phyloP scores from a whole-genome alignment of 2,113 vertebrate genomes.

The Solea senegalensis region DNA sequence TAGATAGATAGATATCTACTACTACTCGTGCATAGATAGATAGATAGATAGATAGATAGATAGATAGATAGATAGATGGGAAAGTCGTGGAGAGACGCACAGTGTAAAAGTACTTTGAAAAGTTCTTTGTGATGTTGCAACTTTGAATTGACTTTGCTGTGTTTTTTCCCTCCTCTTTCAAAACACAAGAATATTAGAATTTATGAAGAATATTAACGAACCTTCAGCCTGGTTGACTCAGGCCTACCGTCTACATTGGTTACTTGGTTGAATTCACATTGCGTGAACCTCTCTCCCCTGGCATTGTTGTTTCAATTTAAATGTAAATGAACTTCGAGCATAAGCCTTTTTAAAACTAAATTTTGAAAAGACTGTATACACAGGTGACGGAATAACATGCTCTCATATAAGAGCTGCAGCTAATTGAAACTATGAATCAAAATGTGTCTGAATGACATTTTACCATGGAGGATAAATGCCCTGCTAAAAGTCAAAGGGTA shows the following conservation, averaged over 20 bases:
- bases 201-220: not conserved
- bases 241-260: not conserved
- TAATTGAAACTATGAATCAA: slow-evolving; percentile 67
- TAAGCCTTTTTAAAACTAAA: slow-evolving; percentile 35
- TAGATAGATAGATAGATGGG: not conserved
- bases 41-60: not conserved
- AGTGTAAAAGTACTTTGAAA: no score
- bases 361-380: slow-evolving; percentile 37
- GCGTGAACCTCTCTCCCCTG: slow-evolving; percentile 2
- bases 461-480: slow-evolving; percentile 26
- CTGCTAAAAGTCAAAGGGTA: slow-evolving; percentile 23
- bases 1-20: not conserved
- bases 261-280: slow-evolving; percentile 1
- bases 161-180: not conserved
- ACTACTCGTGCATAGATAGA: no score
- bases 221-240: not conserved
- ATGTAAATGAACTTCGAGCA: slow-evolving; percentile 67
- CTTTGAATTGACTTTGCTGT: not conserved
- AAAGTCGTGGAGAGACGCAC: no score
- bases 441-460: slow-evolving; percentile 49
- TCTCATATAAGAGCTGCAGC: slow-evolving; percentile 24
- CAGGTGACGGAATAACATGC: slow-evolving; percentile 16
- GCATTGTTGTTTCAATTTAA: slow-evolving; percentile 66
- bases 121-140: not conserved
- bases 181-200: slow-evolving; percentile 1